Evolutionary conservation across 92 coral and sea anemone genomes (phyloP), one percentile per base, ranked within the genome.

Genomic region (Diadumene lineata): DNA sequence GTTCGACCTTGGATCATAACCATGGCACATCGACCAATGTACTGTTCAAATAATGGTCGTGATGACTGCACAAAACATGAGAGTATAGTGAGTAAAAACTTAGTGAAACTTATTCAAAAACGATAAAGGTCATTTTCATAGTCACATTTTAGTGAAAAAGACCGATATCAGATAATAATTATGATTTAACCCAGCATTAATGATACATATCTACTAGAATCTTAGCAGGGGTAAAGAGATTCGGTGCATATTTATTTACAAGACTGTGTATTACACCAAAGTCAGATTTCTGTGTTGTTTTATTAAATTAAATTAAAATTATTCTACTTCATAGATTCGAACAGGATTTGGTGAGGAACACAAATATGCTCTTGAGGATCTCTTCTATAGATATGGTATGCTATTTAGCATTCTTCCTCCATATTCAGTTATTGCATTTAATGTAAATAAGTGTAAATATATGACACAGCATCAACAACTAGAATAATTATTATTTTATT

Each of bases 11-110:
- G 98, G 98, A 93, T 93, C 29, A 72, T 93, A 26, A 81, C 83
- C 22, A 93, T 93, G 98, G 98, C 93, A 11, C 98, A 93, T 73
- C 84, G 92, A 34, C 98, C 98, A 28, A 93, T 93, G 98, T 93
- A 93, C 66, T 94, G 98, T 50, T 81, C 90, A 21, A 89, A 94
- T 67, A 51, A 31, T 30, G 89, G 92, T 43, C 72, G 81, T 13
- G 97, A 91, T 74, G 94, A 91, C 66, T 94, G 98, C 51, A 86
- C 88, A 0, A 70, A 64, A 16, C 72, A 78, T 44, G 70, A 91
- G 78, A 83, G 97, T 72, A 79, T 27, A 71, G 98, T 94, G 86
- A n/a, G 82, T 67, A 26, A 30, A 1, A 9, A 3, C 24, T 9
- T 53, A 4, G 19, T 21, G 24, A 15, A 53, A 53, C 8, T 53